Conservation (phyloP, 1,140 invertebrate genomes). For the Diorhabda sublineata region DNA sequence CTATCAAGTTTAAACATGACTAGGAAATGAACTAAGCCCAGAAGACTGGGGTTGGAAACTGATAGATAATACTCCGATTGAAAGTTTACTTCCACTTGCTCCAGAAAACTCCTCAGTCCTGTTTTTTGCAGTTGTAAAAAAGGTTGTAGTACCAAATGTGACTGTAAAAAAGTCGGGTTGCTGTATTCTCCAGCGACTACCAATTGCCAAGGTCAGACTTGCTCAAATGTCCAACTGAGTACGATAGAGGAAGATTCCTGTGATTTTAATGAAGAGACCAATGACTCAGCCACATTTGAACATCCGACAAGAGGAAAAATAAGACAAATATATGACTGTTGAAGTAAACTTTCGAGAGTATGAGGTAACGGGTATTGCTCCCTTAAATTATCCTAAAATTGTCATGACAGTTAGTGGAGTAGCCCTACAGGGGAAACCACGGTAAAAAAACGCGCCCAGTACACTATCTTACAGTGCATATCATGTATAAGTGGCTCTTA, state of each 20-base stretch:
- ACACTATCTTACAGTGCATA: too few relatives aligned
- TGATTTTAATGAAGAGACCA: slow-evolving; percentile 13
- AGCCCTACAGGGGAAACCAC: too few relatives aligned
- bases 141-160: not conserved
- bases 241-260: slow-evolving; percentile 4
- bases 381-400: too few relatives aligned
- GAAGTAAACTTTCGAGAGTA: too few relatives aligned
- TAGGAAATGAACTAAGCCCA: slow-evolving; percentile 19
- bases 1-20: slow-evolving; percentile 8
- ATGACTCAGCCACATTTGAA: not conserved
- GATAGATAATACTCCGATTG: slow-evolving; percentile 32
- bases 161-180: too few relatives aligned
- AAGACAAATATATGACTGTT: too few relatives aligned
- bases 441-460: too few relatives aligned
- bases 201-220: slow-evolving; percentile 17
- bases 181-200: slow-evolving; percentile 12
- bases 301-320: not conserved
- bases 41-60: slow-evolving; percentile 15
- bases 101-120: slow-evolving; percentile 24
- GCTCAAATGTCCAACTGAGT: slow-evolving; percentile 14
- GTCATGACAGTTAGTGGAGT: too few relatives aligned
- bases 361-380: too few relatives aligned
- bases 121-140: slow-evolving; percentile 14
- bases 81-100: slow-evolving; percentile 36
- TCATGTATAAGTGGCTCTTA: too few relatives aligned